These are phyloP conservation scores for Enteromius fasciolatus DNA, from an alignment of 2,797 vertebrate species.

Conservation along the genomic window DNA sequence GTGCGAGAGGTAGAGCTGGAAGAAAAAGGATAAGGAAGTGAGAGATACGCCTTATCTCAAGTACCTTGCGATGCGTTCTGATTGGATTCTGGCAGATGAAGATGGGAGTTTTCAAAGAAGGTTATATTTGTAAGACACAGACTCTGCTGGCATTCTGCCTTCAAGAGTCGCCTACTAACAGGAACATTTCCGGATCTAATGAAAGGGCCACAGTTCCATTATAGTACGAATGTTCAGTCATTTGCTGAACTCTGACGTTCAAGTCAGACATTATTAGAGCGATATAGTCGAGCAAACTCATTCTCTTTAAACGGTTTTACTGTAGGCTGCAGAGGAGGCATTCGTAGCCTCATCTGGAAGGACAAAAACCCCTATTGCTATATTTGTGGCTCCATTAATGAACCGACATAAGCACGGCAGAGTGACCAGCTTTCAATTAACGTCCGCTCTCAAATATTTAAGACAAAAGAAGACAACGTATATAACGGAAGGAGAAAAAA, in stretches of 20 bases:
- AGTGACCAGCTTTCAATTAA: constrained; percentile 8
- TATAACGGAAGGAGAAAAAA: background rate
- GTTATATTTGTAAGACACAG: constrained; percentile 68
- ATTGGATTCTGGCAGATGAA: constrained; percentile 72
- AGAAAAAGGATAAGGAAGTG: constrained; percentile 48
- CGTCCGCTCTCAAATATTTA: constrained; percentile 20
- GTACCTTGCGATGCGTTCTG: constrained; percentile 59
- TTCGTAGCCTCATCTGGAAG: constrained; percentile 16
- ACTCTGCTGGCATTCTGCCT: constrained; percentile 46
- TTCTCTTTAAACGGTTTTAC: constrained; percentile 58
- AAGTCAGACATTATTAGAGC: constrained; percentile 19
- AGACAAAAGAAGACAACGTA: constrained; percentile 48
- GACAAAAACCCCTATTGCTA: constrained; percentile 31
- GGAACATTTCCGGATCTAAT: constrained; percentile 30
- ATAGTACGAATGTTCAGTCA: constrained; percentile 11
- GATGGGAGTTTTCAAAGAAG: constrained; percentile 74
- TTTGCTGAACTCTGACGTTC: constrained; percentile 14
- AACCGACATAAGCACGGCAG: constrained; percentile 66
- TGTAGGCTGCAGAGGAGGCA: constrained; percentile 19
- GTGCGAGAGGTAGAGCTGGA: constrained; percentile 2
- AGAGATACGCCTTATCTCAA: constrained; percentile 65
- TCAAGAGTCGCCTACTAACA: constrained; percentile 39
- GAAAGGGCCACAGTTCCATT: constrained; percentile 23
- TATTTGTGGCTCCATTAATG: constrained; percentile 35
- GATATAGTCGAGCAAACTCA: constrained; percentile 32